These are phyloP conservation scores for Diacarnus erythraeanus DNA, from an alignment of 37 sponge, comb jelly and placozoan genomes.

Conservation along the genomic window DNA sequence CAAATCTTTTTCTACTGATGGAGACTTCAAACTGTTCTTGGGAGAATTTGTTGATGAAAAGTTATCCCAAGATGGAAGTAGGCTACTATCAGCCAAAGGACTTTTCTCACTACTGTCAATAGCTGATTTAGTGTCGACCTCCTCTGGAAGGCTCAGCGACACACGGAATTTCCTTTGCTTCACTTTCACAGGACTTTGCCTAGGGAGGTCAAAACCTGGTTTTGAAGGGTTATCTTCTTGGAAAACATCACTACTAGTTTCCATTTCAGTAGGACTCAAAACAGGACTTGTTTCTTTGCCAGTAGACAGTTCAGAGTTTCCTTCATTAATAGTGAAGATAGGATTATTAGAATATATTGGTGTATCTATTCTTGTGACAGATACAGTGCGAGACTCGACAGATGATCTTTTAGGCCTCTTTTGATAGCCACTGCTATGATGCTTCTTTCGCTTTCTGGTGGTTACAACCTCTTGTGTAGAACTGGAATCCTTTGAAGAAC, in stretches of 20 bases:
- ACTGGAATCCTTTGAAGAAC: neutral
- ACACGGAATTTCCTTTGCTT: constrained; percentile 36
- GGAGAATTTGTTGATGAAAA: neutral
- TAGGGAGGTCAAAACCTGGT: neutral
- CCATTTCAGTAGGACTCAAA: neutral
- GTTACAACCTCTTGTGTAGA: neutral
- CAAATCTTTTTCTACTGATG: neutral
- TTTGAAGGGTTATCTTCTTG: neutral
- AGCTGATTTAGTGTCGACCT: constrained; percentile 29
- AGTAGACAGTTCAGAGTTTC: neutral
- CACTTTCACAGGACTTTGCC: neutral
- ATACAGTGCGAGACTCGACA: constrained; percentile 38
- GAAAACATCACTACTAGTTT: neutral
- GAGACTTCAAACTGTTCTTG: neutral
- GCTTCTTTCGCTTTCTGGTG: constrained; percentile 7
- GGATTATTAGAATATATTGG: neutral
- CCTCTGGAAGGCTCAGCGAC: constrained; percentile 46
- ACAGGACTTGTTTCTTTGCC: neutral
- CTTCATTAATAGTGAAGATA: neutral
- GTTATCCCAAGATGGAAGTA: neutral
- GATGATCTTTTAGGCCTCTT: constrained; percentile 32
- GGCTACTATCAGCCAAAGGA: neutral
- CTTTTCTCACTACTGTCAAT: neutral
- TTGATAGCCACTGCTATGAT: neutral
- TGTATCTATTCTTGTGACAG: constrained; percentile 26